Conservation (phyloP, 2,888 invertebrate species). For the Nebria brevicollis region DNA sequence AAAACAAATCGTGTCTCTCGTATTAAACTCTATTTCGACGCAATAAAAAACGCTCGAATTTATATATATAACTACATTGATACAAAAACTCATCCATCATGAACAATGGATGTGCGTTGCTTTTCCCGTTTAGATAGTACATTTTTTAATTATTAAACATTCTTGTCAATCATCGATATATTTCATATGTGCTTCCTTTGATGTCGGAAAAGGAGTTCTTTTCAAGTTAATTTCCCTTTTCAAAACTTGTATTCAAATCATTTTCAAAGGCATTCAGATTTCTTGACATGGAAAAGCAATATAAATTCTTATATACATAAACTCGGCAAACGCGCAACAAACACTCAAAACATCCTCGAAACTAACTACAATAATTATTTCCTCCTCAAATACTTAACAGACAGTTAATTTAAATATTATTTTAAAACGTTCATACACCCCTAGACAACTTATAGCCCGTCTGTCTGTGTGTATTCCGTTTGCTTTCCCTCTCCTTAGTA, state of each 20-base stretch:
- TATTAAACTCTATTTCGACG: not conserved
- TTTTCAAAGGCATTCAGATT: constrained; percentile 31
- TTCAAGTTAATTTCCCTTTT: constrained; percentile 32
- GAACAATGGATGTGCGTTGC: no score
- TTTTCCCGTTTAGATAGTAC: no score
- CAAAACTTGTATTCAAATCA: constrained; percentile 23
- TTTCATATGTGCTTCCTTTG: not conserved
- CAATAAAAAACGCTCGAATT: no score
- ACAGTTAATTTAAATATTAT: no score
- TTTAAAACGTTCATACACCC: no score
- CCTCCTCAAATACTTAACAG: no score
- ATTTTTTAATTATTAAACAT: no score
- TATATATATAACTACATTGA: no score
- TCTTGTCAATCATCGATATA: no score
- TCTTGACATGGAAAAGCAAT: constrained; percentile 32
- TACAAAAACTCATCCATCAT: no score
- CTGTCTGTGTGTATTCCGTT: not conserved
- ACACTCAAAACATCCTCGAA: no score
- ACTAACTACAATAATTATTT: no score
- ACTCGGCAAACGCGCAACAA: not conserved
- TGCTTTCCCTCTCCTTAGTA: not conserved
- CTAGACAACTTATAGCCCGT: not conserved
- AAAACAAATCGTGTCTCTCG: not conserved
- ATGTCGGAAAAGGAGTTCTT: not conserved
- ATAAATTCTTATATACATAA: constrained; percentile 23